phyloP scores from a whole-genome alignment of 2,888 invertebrate genomes.

The Lepidocyrtinus sp. region DNA sequence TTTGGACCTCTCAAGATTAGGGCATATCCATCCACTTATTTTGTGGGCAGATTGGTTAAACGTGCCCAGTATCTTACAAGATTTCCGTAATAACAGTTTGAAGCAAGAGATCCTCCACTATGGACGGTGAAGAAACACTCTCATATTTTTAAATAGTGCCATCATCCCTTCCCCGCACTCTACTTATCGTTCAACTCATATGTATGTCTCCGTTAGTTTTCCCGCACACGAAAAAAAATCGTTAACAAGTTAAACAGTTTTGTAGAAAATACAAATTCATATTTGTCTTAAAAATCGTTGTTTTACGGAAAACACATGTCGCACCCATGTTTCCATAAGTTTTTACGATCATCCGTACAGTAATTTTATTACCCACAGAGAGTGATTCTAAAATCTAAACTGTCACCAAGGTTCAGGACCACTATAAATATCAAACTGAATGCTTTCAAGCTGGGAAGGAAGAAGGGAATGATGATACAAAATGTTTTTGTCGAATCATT shows the following conservation, averaged over 20 bases:
- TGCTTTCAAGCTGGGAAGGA: not conserved
- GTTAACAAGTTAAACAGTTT: slow-evolving; percentile 31
- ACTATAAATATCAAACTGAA: slow-evolving; percentile 50
- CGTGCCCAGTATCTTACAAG: not conserved
- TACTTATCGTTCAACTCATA: slow-evolving; percentile 51
- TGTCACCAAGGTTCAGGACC: slow-evolving; percentile 56
- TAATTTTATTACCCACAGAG: slow-evolving; percentile 60
- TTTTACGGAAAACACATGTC: slow-evolving; percentile 61
- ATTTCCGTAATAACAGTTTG: not conserved
- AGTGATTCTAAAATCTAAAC: slow-evolving; percentile 51
- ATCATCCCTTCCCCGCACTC: not conserved
- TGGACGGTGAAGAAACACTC: not conserved
- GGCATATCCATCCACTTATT: not conserved
- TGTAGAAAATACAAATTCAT: slow-evolving; percentile 23
- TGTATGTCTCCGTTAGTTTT: no score
- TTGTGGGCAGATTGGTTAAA: not conserved
- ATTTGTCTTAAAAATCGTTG: slow-evolving; percentile 57
- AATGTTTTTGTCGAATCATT: slow-evolving; percentile 49
- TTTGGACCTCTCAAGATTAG: not conserved
- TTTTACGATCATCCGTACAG: slow-evolving; percentile 54
- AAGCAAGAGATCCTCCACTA: not conserved
- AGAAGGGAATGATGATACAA: slow-evolving; percentile 27
- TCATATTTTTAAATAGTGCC: not conserved
- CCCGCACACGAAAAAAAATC: slow-evolving; percentile 22
- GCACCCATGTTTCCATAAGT: slow-evolving; percentile 46